These are phyloP conservation scores for Eudasyphora cyanicolor DNA, from an alignment of 2,888 invertebrate genomes.

Conservation along the genomic window DNA sequence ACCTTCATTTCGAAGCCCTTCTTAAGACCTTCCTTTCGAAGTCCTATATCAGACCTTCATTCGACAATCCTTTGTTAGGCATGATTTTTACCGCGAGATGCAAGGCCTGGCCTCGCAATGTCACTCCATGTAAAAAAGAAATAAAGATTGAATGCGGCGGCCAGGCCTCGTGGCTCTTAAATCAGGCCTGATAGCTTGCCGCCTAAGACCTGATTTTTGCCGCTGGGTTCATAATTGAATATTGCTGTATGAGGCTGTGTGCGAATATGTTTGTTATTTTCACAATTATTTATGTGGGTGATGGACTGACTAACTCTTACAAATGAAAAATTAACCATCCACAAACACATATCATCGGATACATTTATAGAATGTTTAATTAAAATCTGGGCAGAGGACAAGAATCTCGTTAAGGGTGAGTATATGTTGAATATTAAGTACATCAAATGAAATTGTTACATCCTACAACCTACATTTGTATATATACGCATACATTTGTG, in stretches of 20 bases:
- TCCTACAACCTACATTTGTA: background rate
- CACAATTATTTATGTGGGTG: conserved; percentile 17
- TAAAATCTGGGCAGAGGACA: conserved; percentile 39
- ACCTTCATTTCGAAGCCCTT: no score
- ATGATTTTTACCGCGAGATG: no score
- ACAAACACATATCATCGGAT: background rate
- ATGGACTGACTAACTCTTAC: conserved; percentile 56
- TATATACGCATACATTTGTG: background rate
- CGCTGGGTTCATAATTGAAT: conserved; percentile 27
- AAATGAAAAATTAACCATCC: background rate
- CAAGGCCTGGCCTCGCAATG: no score
- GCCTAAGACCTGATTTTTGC: no score
- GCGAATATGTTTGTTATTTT: conserved; percentile 17
- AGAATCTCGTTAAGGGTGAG: background rate
- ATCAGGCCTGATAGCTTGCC: no score
- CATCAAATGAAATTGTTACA: conserved; percentile 37
- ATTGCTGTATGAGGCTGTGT: background rate
- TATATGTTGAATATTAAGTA: conserved; percentile 29
- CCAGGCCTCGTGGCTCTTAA: no score
- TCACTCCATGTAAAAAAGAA: no score
- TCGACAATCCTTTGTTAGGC: no score
- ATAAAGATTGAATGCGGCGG: no score
- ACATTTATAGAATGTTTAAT: conserved; percentile 43
- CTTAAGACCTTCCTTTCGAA: no score
- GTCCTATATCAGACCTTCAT: no score